Percentiles rank a stretch among this genome's conserved stretches.
phyloP scores from a whole-genome alignment of 2,888 invertebrate species.

The Gisinianus flammeolus region DNA sequence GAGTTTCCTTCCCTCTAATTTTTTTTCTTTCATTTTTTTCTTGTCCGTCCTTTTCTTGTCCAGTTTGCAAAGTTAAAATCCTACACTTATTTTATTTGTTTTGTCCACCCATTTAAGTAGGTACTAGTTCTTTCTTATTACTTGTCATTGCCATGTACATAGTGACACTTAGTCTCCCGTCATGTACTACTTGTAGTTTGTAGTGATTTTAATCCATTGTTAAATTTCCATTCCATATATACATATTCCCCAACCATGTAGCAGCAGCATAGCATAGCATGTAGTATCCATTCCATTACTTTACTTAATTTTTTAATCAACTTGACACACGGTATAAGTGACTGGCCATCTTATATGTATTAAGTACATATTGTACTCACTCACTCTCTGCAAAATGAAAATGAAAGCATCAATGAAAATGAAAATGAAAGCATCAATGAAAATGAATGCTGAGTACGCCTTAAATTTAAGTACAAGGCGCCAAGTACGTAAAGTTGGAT shows the following conservation, averaged over 20 bases:
- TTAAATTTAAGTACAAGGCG: too few species aligned
- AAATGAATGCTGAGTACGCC: too few species aligned
- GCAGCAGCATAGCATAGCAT: background rate
- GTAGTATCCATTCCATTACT: background rate
- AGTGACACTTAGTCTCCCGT: background rate
- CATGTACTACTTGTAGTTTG: background rate
- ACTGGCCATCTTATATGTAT: too few species aligned
- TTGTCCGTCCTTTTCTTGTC: background rate
- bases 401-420: too few species aligned
- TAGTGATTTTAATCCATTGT: background rate
- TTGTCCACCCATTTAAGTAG: background rate
- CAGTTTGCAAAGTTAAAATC: background rate
- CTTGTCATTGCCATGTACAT: background rate
- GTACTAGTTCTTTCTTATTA: background rate
- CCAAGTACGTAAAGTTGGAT: too few species aligned
- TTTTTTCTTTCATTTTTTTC: background rate
- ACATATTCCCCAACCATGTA: background rate
- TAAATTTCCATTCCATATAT: background rate
- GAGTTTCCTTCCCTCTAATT: background rate
- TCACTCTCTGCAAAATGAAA: too few species aligned
- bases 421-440: too few species aligned
- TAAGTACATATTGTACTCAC: too few species aligned
- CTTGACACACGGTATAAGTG: too few species aligned
- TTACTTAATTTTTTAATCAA: background rate
- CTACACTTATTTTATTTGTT: background rate